Conservation (phyloP, 2,888 invertebrate genomes). For the Allophyes oxyacanthae region DNA sequence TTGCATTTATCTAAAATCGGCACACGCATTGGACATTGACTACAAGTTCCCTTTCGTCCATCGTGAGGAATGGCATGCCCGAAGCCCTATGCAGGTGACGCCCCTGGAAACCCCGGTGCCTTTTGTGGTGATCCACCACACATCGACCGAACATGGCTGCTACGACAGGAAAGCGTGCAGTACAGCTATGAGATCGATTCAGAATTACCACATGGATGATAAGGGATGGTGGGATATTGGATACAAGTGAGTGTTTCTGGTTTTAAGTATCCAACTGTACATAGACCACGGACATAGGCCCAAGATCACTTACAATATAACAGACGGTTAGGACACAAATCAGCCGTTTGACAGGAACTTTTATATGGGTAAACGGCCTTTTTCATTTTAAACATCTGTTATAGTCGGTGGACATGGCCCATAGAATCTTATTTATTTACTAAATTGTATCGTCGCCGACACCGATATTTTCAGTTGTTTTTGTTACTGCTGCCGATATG, state of each 20-base stretch:
- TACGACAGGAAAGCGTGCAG: constrained; percentile 83
- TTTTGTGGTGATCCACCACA: constrained; percentile 92
- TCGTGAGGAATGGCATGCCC: constrained; percentile 90
- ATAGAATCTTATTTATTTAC: too few species aligned
- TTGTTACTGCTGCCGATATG: too few species aligned
- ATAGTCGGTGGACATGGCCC: too few species aligned
- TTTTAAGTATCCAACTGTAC: neutral
- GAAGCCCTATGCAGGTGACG: constrained; percentile 79
- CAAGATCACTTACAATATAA: too few species aligned
- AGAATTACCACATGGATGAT: constrained; percentile 90
- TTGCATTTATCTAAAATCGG: too few species aligned
- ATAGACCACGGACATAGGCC: neutral
- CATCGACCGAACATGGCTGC: constrained; percentile 90
- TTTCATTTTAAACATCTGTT: too few species aligned
- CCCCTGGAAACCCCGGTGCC: constrained; percentile 89
- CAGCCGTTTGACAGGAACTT: too few species aligned
- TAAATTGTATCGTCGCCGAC: too few species aligned
- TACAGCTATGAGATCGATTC: constrained; percentile 90
- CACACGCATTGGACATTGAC: too few species aligned
- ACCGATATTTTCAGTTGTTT: too few species aligned
- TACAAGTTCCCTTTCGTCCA: constrained; percentile 73
- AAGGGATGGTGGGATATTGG: constrained; percentile 91
- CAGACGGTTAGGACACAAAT: too few species aligned
- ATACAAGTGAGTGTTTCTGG: constrained; percentile 71
- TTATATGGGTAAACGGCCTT: too few species aligned